Conservation (phyloP, 2,888 invertebrate genomes). For the Brachypterus glaber region DNA sequence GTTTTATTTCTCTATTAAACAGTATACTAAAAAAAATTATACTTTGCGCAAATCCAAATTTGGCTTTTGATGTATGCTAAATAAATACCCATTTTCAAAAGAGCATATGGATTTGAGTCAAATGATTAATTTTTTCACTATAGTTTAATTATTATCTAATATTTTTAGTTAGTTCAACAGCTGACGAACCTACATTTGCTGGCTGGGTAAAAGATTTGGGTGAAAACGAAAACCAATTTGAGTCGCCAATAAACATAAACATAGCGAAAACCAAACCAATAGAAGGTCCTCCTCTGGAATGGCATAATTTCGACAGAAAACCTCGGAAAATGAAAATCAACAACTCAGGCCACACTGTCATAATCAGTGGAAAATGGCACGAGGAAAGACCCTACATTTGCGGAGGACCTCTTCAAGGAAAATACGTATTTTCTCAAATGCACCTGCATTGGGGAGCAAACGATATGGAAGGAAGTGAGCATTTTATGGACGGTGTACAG, state of each 20-base stretch:
- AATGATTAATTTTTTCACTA: too few relatives aligned
- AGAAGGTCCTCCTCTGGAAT: constrained; percentile 44
- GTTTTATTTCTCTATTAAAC: too few relatives aligned
- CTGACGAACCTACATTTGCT: neutral
- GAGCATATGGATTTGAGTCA: too few relatives aligned
- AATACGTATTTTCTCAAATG: constrained; percentile 55
- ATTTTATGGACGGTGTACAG: constrained; percentile 47
- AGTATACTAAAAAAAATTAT: too few relatives aligned
- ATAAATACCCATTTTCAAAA: too few relatives aligned
- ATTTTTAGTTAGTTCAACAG: too few relatives aligned
- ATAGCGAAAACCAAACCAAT: constrained; percentile 34
- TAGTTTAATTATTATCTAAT: too few relatives aligned
- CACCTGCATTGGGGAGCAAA: constrained; percentile 62
- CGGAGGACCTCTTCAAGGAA: constrained; percentile 51
- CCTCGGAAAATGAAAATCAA: constrained; percentile 57
- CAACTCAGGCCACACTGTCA: constrained; percentile 56
- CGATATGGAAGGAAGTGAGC: constrained; percentile 56
- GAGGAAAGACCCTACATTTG: constrained; percentile 49
- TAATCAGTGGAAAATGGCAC: constrained; percentile 55
- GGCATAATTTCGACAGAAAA: constrained; percentile 49
- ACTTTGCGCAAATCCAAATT: too few relatives aligned
- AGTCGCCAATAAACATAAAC: constrained; percentile 43
- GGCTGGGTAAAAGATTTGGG: constrained; percentile 28
- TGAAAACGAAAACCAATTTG: constrained; percentile 29
- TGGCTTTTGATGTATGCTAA: too few relatives aligned